Conservation (phyloP, 2,113 vertebrate genomes). For the Passer montanus region DNA sequence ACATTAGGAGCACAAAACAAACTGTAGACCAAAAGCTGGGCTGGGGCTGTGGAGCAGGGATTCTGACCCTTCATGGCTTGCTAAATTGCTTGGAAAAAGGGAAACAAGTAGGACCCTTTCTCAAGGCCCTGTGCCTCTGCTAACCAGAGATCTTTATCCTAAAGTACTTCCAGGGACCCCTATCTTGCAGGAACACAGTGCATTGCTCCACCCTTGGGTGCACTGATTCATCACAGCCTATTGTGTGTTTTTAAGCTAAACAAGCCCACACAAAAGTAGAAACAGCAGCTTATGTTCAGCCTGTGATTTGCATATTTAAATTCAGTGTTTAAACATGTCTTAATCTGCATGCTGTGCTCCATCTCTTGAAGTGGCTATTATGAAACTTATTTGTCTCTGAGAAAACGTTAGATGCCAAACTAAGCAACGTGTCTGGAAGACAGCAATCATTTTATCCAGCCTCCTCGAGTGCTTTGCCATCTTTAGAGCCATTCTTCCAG, state of each 20-base stretch:
- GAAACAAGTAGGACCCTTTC: background rate
- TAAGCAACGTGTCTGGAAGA: background rate
- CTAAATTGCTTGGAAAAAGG: background rate
- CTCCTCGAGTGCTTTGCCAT: background rate
- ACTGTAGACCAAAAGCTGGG: background rate
- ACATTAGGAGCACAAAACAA: background rate
- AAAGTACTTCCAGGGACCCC: accelerated
- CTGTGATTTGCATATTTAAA: background rate
- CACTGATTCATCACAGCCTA: background rate
- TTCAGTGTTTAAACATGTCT: background rate
- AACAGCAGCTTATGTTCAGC: background rate
- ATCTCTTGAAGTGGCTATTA: background rate
- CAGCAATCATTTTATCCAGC: background rate
- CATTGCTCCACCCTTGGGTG: accelerated
- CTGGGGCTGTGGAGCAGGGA: background rate
- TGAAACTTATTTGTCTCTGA: background rate
- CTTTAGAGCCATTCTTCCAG: background rate
- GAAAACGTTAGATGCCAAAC: background rate
- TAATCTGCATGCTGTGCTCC: background rate
- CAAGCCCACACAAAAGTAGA: background rate
- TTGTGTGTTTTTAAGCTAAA: background rate
- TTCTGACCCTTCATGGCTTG: background rate
- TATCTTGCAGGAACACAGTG: background rate
- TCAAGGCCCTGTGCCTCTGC: background rate
- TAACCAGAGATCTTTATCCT: background rate